These are phyloP conservation scores for Numenius phaeopus DNA, from an alignment of 2,797 vertebrate genomes.

Conservation along the genomic window DNA sequence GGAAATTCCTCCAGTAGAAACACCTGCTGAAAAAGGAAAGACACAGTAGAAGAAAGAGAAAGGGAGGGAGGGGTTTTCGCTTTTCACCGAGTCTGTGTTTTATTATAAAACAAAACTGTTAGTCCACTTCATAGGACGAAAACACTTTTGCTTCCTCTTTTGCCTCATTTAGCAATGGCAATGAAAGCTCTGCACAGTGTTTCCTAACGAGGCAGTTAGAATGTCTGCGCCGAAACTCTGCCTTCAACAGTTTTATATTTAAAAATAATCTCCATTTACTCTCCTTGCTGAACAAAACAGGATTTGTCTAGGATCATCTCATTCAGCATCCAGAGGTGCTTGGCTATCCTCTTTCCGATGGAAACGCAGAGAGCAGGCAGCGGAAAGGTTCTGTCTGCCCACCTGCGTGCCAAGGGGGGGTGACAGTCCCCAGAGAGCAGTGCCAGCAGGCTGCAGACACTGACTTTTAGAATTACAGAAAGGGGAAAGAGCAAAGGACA, in stretches of 20 bases:
- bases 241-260: background rate
- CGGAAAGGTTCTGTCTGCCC: background rate
- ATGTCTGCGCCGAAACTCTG: background rate
- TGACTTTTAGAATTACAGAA: background rate
- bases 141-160: constrained; percentile 27
- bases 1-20: constrained; percentile 15
- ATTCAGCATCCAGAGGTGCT: background rate
- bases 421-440: background rate
- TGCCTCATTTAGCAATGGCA: background rate
- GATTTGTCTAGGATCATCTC: background rate
- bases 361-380: background rate
- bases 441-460: background rate
- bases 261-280: background rate
- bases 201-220: background rate
- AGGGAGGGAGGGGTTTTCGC: background rate
- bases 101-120: background rate
- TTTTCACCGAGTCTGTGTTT: background rate
- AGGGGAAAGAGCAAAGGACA: constrained; percentile 1
- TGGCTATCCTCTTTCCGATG: background rate
- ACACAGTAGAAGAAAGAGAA: background rate
- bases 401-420: background rate
- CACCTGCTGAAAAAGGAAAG: background rate
- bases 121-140: background rate
- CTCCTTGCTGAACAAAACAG: background rate
- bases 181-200: background rate